Base-by-base conservation (phyloP, 2,797 vertebrate genomes). In the Lepilemur septentrionalis region DNA sequence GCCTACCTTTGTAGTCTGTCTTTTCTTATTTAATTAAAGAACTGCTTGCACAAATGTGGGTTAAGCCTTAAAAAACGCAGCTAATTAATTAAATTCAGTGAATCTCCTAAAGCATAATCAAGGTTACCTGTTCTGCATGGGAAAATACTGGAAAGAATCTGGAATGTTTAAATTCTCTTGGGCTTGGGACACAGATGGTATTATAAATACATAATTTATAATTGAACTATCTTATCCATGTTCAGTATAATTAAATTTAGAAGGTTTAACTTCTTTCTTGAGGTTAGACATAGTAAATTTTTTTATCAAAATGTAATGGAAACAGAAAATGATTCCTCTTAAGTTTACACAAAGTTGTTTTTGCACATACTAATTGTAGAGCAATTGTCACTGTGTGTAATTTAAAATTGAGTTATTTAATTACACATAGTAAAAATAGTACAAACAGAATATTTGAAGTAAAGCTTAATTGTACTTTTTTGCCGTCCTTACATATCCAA, bases 11-110 rank as follows among this genome's bases (percentile, higher is more conserved):
- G 65, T 48, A 93, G 78, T 67, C 92, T 81, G n/a, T 50, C 38
- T 92, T 95, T 94, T 88, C 72, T 95, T 52, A 18, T 94, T 93
- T 96, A 97, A 97, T 96, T 98, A 94, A 96, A 96, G 81, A 93
- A 55, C 38, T 85, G 13, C 50, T 89, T 88, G 30, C 55, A 92
- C 93, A 91, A 94, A 81, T 93, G 90, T 80, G 59, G 55, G 57
- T 72, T 81, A 93, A 92, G 72, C 57, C 65, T 93, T 80, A 50
- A 84, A 95, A 95, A 92, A 65, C 72, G 90, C 20, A 72, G 46
- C 72, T 89, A 70, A 92, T 88, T 97, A 97, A 96, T 97, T 97
- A 96, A 97, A 86, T 85, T 73, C 50, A 55, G 25, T 82, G 86
- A 96, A 1, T 93, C 69, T 97, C 96, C 92, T 93, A 95, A 73